phyloP scores from a whole-genome alignment of 2,113 vertebrate genomes.

The Diadophis punctatus region DNA sequence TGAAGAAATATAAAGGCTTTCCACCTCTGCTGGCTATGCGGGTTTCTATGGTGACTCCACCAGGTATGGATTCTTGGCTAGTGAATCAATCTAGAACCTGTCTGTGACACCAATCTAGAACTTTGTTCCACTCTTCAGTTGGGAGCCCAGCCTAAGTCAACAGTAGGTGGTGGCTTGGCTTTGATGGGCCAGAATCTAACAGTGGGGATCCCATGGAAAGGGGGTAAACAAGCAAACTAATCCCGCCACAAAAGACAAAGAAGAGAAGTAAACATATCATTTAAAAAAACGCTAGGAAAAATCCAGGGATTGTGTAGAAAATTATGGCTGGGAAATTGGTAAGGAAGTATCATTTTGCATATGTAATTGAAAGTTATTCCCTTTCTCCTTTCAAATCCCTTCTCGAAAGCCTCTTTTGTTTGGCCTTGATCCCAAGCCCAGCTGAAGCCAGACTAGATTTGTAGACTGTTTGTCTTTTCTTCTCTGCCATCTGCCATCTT shows the following conservation, averaged over 20 bases:
- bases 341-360: neutral
- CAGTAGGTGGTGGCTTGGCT: neutral
- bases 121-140: neutral
- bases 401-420: neutral
- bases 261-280: neutral
- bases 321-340: conserved; percentile 9
- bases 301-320: neutral
- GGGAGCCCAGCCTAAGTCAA: neutral
- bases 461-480: neutral
- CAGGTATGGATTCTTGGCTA: neutral
- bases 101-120: neutral
- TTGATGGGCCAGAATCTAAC: neutral
- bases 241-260: neutral
- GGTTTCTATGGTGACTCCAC: neutral
- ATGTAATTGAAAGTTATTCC: neutral
- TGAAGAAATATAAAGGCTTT: neutral
- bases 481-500: neutral
- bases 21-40: neutral
- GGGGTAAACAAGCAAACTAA: neutral
- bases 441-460: neutral
- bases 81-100: neutral
- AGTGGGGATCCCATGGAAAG: neutral
- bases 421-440: neutral
- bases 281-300: neutral
- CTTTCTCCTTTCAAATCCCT: neutral